phyloP scores from a whole-genome alignment of 2,797 vertebrate genomes.

The Enteromius trimaculatus region DNA sequence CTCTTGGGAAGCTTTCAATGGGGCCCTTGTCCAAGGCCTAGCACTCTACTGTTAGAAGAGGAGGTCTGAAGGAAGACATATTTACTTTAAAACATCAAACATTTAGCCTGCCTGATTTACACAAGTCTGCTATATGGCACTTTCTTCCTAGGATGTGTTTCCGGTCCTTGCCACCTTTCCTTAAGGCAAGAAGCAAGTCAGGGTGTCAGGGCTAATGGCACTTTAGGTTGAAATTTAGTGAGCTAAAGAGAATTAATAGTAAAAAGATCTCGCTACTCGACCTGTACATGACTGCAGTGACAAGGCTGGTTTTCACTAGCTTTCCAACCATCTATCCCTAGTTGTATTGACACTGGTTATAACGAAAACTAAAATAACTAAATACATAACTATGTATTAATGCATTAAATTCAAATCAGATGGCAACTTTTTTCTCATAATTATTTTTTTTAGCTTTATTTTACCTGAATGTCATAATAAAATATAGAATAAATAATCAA shows the following conservation, averaged over 20 bases:
- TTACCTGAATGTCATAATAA: background rate
- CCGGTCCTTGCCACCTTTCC: conserved; percentile 19
- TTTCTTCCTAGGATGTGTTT: conserved; percentile 46
- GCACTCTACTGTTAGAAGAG: conserved; percentile 68
- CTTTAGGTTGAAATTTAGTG: background rate
- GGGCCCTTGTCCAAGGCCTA: conserved; percentile 69
- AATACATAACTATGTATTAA: background rate
- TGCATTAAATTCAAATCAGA: no score
- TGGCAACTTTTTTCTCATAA: background rate
- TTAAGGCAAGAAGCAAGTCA: conserved; percentile 4
- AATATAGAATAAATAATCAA: no score
- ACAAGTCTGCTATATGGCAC: conserved; percentile 54
- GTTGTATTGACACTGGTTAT: background rate
- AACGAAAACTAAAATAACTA: no score
- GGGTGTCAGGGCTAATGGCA: background rate
- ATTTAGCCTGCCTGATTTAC: conserved; percentile 67
- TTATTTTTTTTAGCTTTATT: background rate
- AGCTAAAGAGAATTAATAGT: background rate
- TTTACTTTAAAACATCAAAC: conserved; percentile 72
- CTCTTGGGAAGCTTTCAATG: conserved; percentile 67
- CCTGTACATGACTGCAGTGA: background rate
- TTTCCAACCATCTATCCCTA: background rate
- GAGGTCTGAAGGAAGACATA: conserved; percentile 56
- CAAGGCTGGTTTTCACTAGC: background rate
- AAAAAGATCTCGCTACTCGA: background rate